Base-by-base conservation (phyloP, 2,888 invertebrate species). In the Drosophila melanosoma region DNA sequence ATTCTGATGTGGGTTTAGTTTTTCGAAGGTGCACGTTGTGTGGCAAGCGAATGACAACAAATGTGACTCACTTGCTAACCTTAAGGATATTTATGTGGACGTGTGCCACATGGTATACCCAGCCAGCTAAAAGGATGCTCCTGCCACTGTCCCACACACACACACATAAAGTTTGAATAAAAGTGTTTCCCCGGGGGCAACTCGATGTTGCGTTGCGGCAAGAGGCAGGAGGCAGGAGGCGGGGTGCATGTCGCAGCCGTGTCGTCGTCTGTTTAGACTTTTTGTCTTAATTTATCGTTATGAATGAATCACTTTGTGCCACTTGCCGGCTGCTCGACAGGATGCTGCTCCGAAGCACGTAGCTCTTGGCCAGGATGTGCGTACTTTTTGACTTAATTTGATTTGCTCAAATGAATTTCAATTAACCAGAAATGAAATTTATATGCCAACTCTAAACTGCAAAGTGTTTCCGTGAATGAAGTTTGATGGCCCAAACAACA, bases 331-430 rank as follows among this genome's bases (percentile, higher is more conserved):
- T 71, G 69, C 69, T 62, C 45, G 40, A 59, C 59, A 36, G 51
- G 36, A 45, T 23, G 45, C 15, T 23, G 45, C 15, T 45, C 23
- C 45, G 23, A 23, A 23, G 59, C 87, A 87, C 87, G 85, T 85
- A 85, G 67, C 2, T n/a, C 2, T n/a, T 38, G 56, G 56, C 74
- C 80, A 82, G 87, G 81, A 81, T 87, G 77, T 83, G 67, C 75
- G 69, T 66, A 83, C 87, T 89, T 87, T 78, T 78, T 82, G 81
- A 88, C 82, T 89, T 88, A 83, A 87, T 89, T 89, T 87, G 89
- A 89, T 89, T 89, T 89, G 69, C 74, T 78, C 82, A 81, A 87
- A 89, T 87, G 86, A 87, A 87, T 87, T 89, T 89, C 88, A 87
- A 87, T 87, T 89, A 87, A 86, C 79, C 82, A 40, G 66, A 77